Evolutionary conservation across 2,113 vertebrate genomes (phyloP).

Genomic region (Neolamprologus sp.): DNA sequence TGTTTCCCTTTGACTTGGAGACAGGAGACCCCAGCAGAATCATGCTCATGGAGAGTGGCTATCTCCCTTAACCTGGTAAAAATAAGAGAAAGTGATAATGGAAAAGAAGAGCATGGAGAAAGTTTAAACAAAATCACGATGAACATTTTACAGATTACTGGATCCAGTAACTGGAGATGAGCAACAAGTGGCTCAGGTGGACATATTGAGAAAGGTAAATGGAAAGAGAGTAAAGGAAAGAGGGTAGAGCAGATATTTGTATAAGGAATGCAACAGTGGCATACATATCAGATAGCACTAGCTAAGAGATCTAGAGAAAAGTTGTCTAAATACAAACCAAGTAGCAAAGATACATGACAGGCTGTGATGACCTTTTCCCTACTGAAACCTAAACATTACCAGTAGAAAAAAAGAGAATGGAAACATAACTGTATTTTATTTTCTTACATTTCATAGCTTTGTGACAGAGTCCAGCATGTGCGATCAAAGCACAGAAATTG

Average conservation of each 20-base stretch:
- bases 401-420: conserved; percentile 14
- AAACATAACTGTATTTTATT: conserved; percentile 30
- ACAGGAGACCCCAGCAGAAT: neutral
- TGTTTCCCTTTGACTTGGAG: neutral
- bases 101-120: neutral
- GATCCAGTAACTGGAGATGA: neutral
- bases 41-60: neutral
- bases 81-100: neutral
- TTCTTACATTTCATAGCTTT: conserved; percentile 2
- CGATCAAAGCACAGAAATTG: conserved; percentile 14
- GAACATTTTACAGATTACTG: neutral
- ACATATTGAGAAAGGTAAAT: neutral
- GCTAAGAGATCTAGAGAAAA: neutral
- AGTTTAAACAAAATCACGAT: neutral
- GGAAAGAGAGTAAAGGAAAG: neutral
- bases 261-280: neutral
- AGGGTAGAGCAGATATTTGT: neutral
- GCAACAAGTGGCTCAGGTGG: neutral
- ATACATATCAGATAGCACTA: neutral
- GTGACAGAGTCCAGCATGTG: conserved; percentile 43
- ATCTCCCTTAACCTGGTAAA: neutral
- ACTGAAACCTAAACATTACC: neutral
- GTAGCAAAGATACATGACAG: neutral
- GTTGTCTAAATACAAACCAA: neutral
- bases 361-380: neutral